phyloP scores from a whole-genome alignment of 2,797 vertebrate genomes.

The Babyrousa celebensis region DNA sequence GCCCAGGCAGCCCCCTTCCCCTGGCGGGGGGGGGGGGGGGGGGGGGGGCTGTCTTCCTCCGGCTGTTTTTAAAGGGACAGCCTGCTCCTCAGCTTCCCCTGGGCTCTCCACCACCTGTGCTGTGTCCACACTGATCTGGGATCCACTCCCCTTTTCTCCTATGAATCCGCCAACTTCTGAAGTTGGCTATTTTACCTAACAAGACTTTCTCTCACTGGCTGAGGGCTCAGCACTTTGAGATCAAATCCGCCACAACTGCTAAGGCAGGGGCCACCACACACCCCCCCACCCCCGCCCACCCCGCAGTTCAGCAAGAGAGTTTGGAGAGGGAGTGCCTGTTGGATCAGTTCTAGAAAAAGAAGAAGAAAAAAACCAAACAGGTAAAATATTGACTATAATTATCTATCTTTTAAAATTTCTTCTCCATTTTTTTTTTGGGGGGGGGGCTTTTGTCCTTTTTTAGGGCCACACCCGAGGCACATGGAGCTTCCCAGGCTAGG shows the following conservation, averaged over 20 bases:
- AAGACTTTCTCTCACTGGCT: rapidly evolving
- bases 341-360: not conserved
- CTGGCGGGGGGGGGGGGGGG: too few relatives aligned
- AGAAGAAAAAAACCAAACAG: not conserved
- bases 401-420: not conserved
- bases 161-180: not conserved
- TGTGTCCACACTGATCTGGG: rapidly evolving
- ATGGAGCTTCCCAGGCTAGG: too few relatives aligned
- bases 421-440: not conserved
- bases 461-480: too few relatives aligned
- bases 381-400: not conserved
- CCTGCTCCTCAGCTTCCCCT: rapidly evolving
- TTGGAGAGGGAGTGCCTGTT: not conserved
- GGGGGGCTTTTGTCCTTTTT: too few relatives aligned
- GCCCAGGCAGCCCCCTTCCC: rapidly evolving
- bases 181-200: not conserved
- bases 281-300: rapidly evolving
- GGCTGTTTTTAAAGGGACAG: rapidly evolving
- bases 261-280: not conserved
- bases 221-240: not conserved
- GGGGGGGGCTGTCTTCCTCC: rapidly evolving
- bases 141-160: not conserved
- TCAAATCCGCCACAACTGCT: rapidly evolving
- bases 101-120: rapidly evolving
- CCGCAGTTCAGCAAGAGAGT: rapidly evolving